Evolutionary conservation across 2,888 invertebrate genomes (phyloP), one percentile per base, ranked within the genome.

Genomic region (Tenthredo scrophulariae): DNA sequence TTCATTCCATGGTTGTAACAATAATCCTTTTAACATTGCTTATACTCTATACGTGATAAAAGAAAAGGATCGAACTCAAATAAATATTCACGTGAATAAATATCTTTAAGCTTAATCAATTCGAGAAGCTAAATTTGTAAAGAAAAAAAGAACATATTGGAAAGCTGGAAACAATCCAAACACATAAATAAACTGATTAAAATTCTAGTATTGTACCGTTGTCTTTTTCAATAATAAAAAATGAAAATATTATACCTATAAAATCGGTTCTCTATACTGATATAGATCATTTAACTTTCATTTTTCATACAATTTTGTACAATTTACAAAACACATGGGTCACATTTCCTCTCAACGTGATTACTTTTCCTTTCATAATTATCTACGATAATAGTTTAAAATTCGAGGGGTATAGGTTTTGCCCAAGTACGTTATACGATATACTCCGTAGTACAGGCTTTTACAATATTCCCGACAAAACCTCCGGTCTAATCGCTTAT

Each of bases 401-500:
- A 75, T n/a, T 26, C 46, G 15, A 46, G 22, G 37, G 18, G 33
- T 5, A 33, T 18, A 33, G 15, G 67, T 26, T 26, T 9, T 22
- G 58, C 22, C n/a, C 10, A n/a, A 9, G 22, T 26, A 22, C 9
- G 26, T 13, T 75, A 15, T 74, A n/a, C 22, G 43, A 62, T 62
- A 22, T 62, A 22, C 62, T 62, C 7, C 7, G 10, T 6, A 50
- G 50, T 50, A 18, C 18, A 50, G 29, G 40, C 72, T 22, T 40
- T 37, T 13, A n/a, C 7, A 50, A 18, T 33, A 22, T 5, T 40
- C 37, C 13, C 29, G n/a, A 62, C 29, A 6, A 62, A 40, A 80
- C 37, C 7, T 22, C 62, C 10, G 9, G 33, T 2, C 87, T 87
- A 93, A 88, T 95, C 95, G 87, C 89, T 94, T 88, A 94, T 93